phyloP scores from a whole-genome alignment of 2,888 invertebrate species.

The Cataglyphis rosenhaueri region DNA sequence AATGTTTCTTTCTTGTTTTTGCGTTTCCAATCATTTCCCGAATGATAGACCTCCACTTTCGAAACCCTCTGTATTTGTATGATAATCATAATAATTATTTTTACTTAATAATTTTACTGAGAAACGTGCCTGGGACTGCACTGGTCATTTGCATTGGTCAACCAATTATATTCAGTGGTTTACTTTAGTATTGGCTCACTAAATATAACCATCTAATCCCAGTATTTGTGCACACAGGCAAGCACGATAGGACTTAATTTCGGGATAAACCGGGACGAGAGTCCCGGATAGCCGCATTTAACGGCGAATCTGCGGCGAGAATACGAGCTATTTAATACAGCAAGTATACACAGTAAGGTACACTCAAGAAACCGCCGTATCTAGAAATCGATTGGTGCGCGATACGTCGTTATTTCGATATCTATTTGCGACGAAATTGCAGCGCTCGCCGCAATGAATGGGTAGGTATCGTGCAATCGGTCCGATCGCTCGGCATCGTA shows the following conservation, averaged over 20 bases:
- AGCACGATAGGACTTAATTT: not conserved
- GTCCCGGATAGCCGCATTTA: constrained; percentile 3
- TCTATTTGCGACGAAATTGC: constrained; percentile 9
- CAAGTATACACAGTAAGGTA: not conserved
- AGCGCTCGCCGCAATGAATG: constrained; percentile 26
- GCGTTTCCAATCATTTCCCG: no score
- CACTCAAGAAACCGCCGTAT: constrained; percentile 31
- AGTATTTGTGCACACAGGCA: constrained; percentile 4
- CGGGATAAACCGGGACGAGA: not conserved
- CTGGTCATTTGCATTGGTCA: not conserved
- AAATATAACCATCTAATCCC: not conserved
- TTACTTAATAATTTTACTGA: not conserved
- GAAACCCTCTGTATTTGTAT: not conserved
- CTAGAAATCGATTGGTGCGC: not conserved
- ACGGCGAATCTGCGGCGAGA: not conserved
- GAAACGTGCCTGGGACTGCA: not conserved
- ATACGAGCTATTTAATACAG: constrained; percentile 12
- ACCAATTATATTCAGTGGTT: not conserved
- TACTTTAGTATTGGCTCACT: not conserved
- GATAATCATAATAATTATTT: not conserved
- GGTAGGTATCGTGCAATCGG: not conserved
- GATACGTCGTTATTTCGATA: constrained; percentile 17
- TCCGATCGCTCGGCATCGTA: constrained; percentile 9
- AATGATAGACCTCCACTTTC: no score
- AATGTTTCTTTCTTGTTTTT: no score